A percentile compares a stretch with the other conserved stretches of the same genome.
These are phyloP conservation scores for Petrocephalus zakoni DNA, from an alignment of 2,113 vertebrate genomes.

Conservation along the genomic window DNA sequence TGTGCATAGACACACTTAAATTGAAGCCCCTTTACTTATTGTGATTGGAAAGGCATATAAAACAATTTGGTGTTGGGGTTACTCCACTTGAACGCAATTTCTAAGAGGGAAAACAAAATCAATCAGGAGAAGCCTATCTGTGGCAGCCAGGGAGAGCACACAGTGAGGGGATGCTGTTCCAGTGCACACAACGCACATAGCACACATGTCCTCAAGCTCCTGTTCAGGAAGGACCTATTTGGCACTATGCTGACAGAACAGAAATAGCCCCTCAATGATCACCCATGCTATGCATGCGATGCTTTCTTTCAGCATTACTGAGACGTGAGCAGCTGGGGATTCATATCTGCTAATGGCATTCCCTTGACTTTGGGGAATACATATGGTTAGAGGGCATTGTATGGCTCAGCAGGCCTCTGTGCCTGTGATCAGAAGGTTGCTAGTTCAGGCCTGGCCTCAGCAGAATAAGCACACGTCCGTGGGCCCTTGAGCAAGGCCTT, in stretches of 20 bases:
- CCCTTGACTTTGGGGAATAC: not conserved
- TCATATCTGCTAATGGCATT: not conserved
- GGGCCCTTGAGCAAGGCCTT: not conserved
- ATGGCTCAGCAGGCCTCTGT: not conserved
- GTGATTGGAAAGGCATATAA: not conserved
- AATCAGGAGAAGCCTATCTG: not conserved
- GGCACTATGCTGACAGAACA: not conserved
- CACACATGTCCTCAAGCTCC: not conserved
- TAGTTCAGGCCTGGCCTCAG: not conserved
- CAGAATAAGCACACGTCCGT: not conserved
- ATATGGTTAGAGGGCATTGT: not conserved
- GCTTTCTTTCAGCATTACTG: not conserved
- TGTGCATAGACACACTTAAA: not conserved
- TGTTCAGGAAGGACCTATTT: not conserved
- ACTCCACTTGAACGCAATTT: not conserved
- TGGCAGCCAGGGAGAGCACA: not conserved
- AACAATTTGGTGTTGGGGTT: not conserved
- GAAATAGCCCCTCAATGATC: not conserved
- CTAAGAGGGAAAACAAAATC: not conserved
- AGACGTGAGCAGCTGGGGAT: not conserved
- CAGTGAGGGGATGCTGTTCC: not conserved
- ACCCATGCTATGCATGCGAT: not conserved
- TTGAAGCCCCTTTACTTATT: not conserved
- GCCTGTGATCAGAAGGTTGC: not conserved
- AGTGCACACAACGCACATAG: not conserved